A percentile compares a stretch with the other conserved stretches of the same genome.
Conservation (phyloP, 2,113 vertebrate species). For the Chunga burmeisteri region DNA sequence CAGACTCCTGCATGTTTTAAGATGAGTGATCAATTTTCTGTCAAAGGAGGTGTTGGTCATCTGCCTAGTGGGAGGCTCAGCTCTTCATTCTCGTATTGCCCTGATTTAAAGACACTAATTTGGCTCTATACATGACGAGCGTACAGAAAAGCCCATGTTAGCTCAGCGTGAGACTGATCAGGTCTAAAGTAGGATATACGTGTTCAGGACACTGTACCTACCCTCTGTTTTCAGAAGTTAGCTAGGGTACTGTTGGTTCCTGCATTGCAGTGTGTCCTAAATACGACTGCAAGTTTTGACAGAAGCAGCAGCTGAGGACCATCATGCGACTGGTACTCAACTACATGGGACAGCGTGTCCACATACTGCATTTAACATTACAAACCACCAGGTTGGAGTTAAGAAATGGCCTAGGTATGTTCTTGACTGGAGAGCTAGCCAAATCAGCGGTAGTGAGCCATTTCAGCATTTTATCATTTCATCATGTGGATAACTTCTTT, state of each 20-base stretch:
- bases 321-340: neutral
- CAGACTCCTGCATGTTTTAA: constrained; percentile 31
- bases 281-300: neutral
- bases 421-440: neutral
- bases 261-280: neutral
- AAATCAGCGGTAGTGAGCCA: neutral
- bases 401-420: neutral
- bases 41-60: constrained; percentile 13
- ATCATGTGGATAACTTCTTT: neutral
- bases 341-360: neutral
- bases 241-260: neutral
- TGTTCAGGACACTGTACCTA: neutral
- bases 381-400: neutral
- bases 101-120: neutral
- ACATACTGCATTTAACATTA: neutral
- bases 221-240: neutral
- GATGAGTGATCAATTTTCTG: constrained; percentile 34
- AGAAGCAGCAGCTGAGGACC: neutral
- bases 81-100: neutral
- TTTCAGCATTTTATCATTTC: neutral
- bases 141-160: neutral
- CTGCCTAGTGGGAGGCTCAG: neutral
- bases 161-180: neutral
- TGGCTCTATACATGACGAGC: accelerated
- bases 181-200: neutral